A percentile compares a stretch with the other conserved stretches of the same genome.
phyloP scores from a whole-genome alignment of 2,888 invertebrate genomes.

The Pandemis corylana region DNA sequence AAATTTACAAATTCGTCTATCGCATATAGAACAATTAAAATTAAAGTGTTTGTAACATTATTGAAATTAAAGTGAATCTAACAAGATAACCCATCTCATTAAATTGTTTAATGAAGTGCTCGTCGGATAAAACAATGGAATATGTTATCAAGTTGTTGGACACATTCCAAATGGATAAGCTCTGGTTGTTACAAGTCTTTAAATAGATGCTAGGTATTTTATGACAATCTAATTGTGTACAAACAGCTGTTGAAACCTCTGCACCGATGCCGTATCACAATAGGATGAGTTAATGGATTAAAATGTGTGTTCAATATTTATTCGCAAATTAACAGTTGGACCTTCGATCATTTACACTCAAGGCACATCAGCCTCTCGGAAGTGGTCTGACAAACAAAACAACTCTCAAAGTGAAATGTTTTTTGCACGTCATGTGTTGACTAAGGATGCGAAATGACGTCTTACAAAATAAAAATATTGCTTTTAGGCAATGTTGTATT shows the following conservation, averaged over 20 bases:
- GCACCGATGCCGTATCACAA: slow-evolving; percentile 45
- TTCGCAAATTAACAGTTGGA: not conserved
- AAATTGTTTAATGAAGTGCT: not conserved
- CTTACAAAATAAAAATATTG: too few species aligned
- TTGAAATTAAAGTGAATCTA: not conserved
- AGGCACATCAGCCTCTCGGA: too few species aligned
- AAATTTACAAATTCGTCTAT: slow-evolving; percentile 11
- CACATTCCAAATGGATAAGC: slow-evolving; percentile 74
- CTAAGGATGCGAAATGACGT: too few species aligned
- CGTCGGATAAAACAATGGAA: slow-evolving; percentile 56
- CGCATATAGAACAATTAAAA: not conserved
- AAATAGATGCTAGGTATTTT: slow-evolving; percentile 76
- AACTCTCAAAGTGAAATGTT: too few species aligned
- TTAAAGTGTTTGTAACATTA: too few species aligned
- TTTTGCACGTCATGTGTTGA: too few species aligned
- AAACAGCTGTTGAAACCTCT: slow-evolving; percentile 63
- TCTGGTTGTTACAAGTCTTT: slow-evolving; percentile 69
- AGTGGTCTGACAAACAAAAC: too few species aligned
- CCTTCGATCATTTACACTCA: too few species aligned
- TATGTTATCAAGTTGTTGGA: slow-evolving; percentile 68
- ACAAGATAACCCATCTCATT: not conserved
- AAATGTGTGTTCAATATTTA: not conserved
- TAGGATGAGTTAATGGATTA: slow-evolving; percentile 2
- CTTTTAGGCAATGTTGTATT: too few species aligned
- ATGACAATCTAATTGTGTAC: slow-evolving; percentile 67